Base-by-base conservation (phyloP, 2,113 vertebrate species). In the Apus apus region DNA sequence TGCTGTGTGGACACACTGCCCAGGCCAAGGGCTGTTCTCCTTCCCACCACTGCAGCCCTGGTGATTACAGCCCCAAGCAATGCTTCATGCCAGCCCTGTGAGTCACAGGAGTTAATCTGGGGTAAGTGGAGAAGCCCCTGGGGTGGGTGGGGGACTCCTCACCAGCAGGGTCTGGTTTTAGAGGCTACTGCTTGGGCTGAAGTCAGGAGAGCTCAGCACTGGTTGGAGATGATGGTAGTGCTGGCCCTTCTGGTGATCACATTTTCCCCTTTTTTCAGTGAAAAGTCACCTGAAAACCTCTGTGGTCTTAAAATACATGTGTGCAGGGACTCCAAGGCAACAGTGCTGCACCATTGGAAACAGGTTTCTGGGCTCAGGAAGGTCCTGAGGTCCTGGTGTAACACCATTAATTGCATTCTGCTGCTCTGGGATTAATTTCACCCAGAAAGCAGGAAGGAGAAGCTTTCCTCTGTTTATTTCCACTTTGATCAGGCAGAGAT, bases 171-270 rank as follows among this genome's bases (percentile, higher is more conserved):
- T 29, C 81, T 74, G 85, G 36, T 26, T 93, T 45, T 25, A 86
- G 92, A 67, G 27, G 57, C 58, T 67, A 1, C 62, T 60, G 82
- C 54, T 56, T 48, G 67, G 74, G 58, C 85, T 86, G 68, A 30
- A 65, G 36, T 83, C 88, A 56, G 94, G 70, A 38, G 8, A 73
- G 77, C 15, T 26, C 26, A 43, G 53, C 53, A 3, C 57, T 50
- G 62, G 16, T 32, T 2, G 0, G 71, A 84, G 53, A 18, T 3
- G n/a, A 29, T 15, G 20, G 7, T 1, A 2, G 27, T 5, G 0
- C n/a, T 48, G 48, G 29, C 34, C 43, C 56, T 53, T 70, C 75
- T 51, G 78, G 60, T 53, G 50, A 66, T 50, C 71, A 87, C 76
- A 14, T 43, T 74, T 75, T 32, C 57, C 56, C 53, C 68, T 43